Evolutionary conservation across 2,888 invertebrate species (phyloP), one percentile per base, ranked within the genome.

Genomic region (Linyphia triangularis): DNA sequence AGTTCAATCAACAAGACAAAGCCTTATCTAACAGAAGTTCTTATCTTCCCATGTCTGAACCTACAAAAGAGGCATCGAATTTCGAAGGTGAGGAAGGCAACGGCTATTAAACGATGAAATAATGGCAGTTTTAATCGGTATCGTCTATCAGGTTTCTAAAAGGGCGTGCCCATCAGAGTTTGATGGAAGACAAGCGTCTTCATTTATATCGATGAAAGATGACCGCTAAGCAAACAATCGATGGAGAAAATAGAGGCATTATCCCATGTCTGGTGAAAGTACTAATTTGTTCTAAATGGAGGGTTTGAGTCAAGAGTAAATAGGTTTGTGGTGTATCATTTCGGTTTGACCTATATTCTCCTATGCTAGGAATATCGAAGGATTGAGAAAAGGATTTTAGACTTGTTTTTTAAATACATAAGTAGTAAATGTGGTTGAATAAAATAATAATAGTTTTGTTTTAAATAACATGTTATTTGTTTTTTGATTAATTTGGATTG

Each of bases 121-220:
- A 77, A 77, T 77, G 77, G 26, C 37, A 33, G 59, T 61, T 63
- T 77, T 77, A 73, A 73, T 73, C 73, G 73, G 40, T 61, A 77
- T 73, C 73, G 73, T 19, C 28, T 28, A 59, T 63, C 63, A 61
- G 77, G 43, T 72, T 33, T 69, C 33, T 22, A 33, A 69, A 69
- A 28, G 67, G 79, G 79, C 79, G 57, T 65, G 79, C n/a, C 57
- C 33, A 9, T 30, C 22, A 30, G 26, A 33, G 24, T 30, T 30
- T 79, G 79, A 79, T 67, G 79, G 79, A 79, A 63, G 67, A 67
- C 43, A 28, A n/a, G 59, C 79, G 63, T 65, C 77, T 63, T 65
- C 43, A 67, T 67, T 51, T 24, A 51, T 40, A 19, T 30, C 33
- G 43, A 33, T 79, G 67, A 79, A 79, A 67, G 63, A 79, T 79